Evolutionary conservation across 2,113 vertebrate genomes (phyloP).

Genomic region (Marmota monax): DNA sequence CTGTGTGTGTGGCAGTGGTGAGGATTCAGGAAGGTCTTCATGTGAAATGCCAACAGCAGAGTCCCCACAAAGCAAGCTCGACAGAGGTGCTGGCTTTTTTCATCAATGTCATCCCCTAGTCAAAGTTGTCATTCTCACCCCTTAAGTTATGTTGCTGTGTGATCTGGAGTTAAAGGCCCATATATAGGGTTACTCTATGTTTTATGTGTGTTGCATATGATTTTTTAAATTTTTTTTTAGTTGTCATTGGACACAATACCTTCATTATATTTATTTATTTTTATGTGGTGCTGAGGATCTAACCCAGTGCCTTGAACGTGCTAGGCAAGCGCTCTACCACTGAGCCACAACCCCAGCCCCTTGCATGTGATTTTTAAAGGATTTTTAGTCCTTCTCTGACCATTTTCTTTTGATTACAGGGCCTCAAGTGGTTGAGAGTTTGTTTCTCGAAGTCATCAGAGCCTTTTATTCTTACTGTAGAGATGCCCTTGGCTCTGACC

Average conservation of each 20-base stretch:
- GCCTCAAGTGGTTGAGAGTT: slow-evolving; percentile 91
- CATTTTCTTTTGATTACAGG: slow-evolving; percentile 86
- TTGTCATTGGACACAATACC: no score
- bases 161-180: not conserved
- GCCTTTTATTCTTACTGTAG: slow-evolving; percentile 95
- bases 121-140: not conserved
- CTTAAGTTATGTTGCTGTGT: not conserved
- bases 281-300: no score
- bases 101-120: not conserved
- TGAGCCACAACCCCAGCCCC: no score
- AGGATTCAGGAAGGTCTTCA: not conserved
- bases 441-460: slow-evolving; percentile 96
- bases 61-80: not conserved
- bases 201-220: not conserved
- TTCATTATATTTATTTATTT: no score
- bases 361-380: not conserved
- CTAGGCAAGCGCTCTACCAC: no score
- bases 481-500: slow-evolving; percentile 92
- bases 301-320: no score
- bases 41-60: no score
- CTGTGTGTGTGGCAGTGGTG: fast-evolving
- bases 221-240: not conserved
- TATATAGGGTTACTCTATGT: not conserved
- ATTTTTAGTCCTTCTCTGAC: not conserved
- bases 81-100: not conserved